Evolutionary conservation across 2,797 vertebrate genomes (phyloP), one percentile per base, ranked within the genome.

Genomic region (Perodicticus potto): DNA sequence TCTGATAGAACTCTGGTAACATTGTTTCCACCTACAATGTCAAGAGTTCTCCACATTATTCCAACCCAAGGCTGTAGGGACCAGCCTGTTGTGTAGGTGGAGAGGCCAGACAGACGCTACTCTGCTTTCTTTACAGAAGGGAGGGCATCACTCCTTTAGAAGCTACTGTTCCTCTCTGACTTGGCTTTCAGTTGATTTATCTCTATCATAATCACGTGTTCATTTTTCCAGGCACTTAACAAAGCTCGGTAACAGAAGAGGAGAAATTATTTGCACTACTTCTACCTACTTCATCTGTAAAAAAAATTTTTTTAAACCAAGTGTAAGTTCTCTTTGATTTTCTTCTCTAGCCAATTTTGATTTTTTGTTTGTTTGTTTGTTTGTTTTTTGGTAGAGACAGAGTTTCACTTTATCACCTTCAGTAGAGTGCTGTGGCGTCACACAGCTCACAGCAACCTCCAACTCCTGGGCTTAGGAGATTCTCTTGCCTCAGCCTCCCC

Each of bases 1-100:
- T 97, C 93, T 90, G 92, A 96, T 76, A 97, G 95, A 96, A 97
- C 92, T 93, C 97, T 96, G 96, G 97, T 97, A 97, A 97, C 97
- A 97, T 97, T 65, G 92, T 96, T 97, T 93, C 94, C 72, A 57
- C 5, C 61, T 43, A 86, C 91, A 93, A 29, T 89, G 96, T 92
- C 49, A n/a, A 96, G 92, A 78, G 72, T 90, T 93, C 89, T 96
- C 82, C 93, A 29, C 0, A 0, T 59, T 92, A 93, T 67, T 98
- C 91, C 69, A 97, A 84, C 72, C n/a, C 85, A 96, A 57, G 78
- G 88, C 91, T 96, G 25, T 67, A 86, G 19, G 97, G 86, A 97
- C 83, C 91, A 78, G 57, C 16, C 95, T n/a, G 29, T 2, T 29
- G 77, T 55, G 23, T 91, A 63, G 96, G 81, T 94, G 37, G 57